Percentiles rank a stretch among this genome's conserved stretches.
phyloP scores from a whole-genome alignment of 1,140 invertebrate genomes.

The Gerris buenoi region DNA sequence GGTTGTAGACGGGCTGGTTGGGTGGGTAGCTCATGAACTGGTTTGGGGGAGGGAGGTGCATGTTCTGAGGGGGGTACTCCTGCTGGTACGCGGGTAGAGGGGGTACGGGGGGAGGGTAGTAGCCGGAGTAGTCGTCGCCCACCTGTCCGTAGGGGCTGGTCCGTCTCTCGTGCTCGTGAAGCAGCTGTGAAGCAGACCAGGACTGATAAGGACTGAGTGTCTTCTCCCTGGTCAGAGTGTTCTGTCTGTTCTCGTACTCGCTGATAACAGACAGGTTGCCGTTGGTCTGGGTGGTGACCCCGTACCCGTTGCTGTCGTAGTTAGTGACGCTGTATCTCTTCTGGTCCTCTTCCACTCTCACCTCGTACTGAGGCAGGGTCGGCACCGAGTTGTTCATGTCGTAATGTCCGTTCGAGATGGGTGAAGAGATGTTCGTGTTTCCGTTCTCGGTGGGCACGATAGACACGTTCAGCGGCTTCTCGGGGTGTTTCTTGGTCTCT shows the following conservation, averaged over 20 bases:
- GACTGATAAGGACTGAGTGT: constrained; percentile 37
- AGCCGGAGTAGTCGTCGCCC: constrained; percentile 19
- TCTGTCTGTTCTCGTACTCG: constrained; percentile 19
- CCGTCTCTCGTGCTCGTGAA: constrained; percentile 41
- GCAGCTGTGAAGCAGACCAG: constrained; percentile 40
- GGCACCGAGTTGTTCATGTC: constrained; percentile 9
- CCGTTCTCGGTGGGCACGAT: constrained; percentile 22
- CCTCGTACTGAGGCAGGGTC: constrained; percentile 24
- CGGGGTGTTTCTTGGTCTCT: constrained; percentile 19
- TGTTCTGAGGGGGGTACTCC: constrained; percentile 19
- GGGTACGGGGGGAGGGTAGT: constrained; percentile 22
- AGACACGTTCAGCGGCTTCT: constrained; percentile 24
- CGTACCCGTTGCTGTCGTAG: constrained; percentile 16
- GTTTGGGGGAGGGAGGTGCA: constrained; percentile 26
- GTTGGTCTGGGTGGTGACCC: constrained; percentile 14
- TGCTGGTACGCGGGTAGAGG: constrained; percentile 20
- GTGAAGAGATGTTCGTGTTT: constrained; percentile 17
- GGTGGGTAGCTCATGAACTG: constrained; percentile 29
- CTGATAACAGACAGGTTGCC: constrained; percentile 21
- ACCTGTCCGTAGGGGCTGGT: constrained; percentile 31
- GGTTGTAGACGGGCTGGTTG: constrained; percentile 32
- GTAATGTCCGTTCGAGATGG: constrained; percentile 13
- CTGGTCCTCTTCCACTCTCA: constrained; percentile 27
- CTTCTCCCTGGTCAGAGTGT: constrained; percentile 30
- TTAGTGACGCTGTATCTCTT: constrained; percentile 35